Percentiles rank a stretch among this genome's conserved stretches.
Evolutionary conservation across 2,113 vertebrate genomes (phyloP).

Genomic region (Tetraodon nigroviridis): DNA sequence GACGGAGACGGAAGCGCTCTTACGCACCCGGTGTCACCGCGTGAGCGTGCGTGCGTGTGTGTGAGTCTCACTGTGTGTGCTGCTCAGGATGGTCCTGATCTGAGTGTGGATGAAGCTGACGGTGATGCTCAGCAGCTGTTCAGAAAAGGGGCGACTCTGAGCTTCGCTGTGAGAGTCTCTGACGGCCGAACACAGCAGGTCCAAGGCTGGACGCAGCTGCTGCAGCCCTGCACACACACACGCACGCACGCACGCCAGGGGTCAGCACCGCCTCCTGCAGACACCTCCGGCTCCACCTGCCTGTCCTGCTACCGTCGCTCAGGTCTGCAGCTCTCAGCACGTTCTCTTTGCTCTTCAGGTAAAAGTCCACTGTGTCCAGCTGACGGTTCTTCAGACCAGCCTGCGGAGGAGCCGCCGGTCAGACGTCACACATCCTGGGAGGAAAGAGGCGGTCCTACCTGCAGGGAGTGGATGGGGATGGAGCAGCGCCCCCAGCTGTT

Average conservation of each 20-base stretch:
- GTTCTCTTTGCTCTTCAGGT: conserved; percentile 93
- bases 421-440: no score
- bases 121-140: conserved; percentile 87
- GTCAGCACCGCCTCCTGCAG: not conserved
- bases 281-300: not conserved
- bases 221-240: conserved; percentile 76
- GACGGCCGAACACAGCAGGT: conserved; percentile 84
- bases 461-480: conserved; percentile 86
- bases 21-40: not conserved
- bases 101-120: conserved; percentile 84
- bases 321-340: conserved; percentile 65
- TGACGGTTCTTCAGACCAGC: conserved; percentile 93
- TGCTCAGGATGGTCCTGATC: conserved; percentile 74
- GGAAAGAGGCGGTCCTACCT: conserved; percentile 69
- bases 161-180: conserved; percentile 82
- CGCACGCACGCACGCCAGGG: not conserved
- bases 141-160: conserved; percentile 89
- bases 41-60: conserved; percentile 14
- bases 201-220: conserved; percentile 83
- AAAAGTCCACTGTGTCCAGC: conserved; percentile 93
- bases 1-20: not conserved
- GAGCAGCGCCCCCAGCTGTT: conserved; percentile 94
- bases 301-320: conserved; percentile 69
- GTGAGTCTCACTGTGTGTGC: conserved; percentile 67
- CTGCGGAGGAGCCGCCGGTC: conserved; percentile 59